Evolutionary conservation across 2,888 invertebrate genomes (phyloP).

Genomic region (Dinocampus coccinellae): DNA sequence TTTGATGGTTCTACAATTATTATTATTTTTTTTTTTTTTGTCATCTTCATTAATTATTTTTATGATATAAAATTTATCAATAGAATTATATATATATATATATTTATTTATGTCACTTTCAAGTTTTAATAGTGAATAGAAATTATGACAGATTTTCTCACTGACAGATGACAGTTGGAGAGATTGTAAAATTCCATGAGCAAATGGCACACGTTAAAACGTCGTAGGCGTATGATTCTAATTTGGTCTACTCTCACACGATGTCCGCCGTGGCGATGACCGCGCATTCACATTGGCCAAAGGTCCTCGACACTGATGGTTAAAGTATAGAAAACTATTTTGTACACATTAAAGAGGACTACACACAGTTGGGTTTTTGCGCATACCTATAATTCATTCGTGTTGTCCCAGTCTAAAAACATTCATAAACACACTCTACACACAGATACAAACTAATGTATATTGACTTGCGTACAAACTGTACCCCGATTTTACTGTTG

Average conservation of each 20-base stretch:
- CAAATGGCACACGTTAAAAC: constrained; percentile 5
- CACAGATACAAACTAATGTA: too few species aligned
- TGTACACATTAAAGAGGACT: too few species aligned
- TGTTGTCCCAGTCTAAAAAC: constrained; percentile 4
- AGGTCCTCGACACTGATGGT: constrained; percentile 42
- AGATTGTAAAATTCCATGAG: background rate
- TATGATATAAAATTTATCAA: background rate
- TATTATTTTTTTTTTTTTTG: too few species aligned
- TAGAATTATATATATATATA: background rate
- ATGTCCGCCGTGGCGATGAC: constrained; percentile 34
- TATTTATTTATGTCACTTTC: background rate
- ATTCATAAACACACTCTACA: background rate
- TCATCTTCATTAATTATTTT: background rate
- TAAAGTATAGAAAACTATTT: constrained; percentile 39
- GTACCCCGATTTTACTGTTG: background rate
- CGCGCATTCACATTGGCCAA: constrained; percentile 24
- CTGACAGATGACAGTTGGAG: background rate
- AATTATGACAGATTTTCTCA: background rate
- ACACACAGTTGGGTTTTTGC: constrained; percentile 22
- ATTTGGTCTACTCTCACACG: constrained; percentile 39
- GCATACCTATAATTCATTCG: constrained; percentile 47
- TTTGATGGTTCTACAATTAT: too few species aligned
- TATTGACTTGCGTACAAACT: background rate
- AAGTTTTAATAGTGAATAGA: background rate
- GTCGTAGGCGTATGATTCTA: constrained; percentile 46